A percentile compares a stretch with the other conserved stretches of the same genome.
These are phyloP conservation scores for Ischnura elegans DNA, from an alignment of 2,888 invertebrate genomes.

Conservation along the genomic window DNA sequence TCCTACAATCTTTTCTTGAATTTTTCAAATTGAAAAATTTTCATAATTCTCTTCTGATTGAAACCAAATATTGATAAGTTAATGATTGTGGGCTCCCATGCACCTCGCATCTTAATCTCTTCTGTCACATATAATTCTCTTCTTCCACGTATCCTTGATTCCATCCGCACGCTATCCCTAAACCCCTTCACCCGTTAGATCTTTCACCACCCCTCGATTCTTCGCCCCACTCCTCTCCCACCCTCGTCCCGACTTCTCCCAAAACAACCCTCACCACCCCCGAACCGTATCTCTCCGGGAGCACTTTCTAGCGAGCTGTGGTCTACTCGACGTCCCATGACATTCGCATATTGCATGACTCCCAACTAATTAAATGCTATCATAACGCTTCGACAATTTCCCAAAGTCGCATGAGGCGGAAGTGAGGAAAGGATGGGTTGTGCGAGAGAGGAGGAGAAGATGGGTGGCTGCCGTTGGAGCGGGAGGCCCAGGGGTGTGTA, in stretches of 20 bases:
- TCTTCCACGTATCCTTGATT: not conserved
- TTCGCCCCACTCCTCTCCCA: not conserved
- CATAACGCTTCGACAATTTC: conserved; percentile 67
- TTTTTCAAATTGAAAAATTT: too few species aligned
- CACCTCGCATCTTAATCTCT: not conserved
- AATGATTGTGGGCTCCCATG: too few species aligned
- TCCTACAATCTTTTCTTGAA: too few species aligned
- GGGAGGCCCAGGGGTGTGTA: not conserved
- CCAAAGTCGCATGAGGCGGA: conserved; percentile 63
- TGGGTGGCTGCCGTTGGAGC: not conserved
- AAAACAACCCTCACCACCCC: too few species aligned
- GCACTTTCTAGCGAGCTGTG: conserved; percentile 61
- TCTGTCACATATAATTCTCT: not conserved
- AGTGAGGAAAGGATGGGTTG: conserved; percentile 59
- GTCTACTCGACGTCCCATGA: conserved; percentile 66
- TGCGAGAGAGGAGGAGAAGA: not conserved
- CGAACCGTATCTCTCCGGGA: not conserved
- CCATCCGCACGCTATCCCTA: not conserved
- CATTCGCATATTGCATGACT: conserved; percentile 67
- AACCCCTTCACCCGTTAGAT: not conserved
- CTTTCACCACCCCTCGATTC: not conserved
- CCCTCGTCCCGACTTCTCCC: not conserved
- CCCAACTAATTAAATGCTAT: conserved; percentile 67
- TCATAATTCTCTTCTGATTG: too few species aligned
- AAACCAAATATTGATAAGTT: too few species aligned